Base-by-base conservation (phyloP, 2,888 invertebrate species). In the Platycnemis pennipes region DNA sequence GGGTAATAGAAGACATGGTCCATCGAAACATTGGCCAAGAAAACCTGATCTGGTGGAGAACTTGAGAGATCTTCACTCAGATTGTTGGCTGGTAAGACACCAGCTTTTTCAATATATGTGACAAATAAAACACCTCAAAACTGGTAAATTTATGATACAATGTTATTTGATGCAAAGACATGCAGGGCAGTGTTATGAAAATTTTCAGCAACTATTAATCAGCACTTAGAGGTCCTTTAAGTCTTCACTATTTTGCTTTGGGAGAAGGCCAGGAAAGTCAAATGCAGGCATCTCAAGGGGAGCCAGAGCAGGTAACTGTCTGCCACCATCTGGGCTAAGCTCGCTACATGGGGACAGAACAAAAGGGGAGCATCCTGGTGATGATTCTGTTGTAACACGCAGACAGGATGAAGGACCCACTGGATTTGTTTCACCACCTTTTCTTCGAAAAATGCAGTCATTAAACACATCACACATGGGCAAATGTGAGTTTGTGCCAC, bases 281-380 rank as follows among this genome's bases (percentile, higher is more conserved):
- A 97, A 97, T 94, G 96, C 96, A 42, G 97, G 97, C 96, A 97
- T 97, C 96, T 97, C 97, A n/a, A 98, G 96, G 13, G 97, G 97
- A 56, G 97, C 97, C 87, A 97, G 96, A 0, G 97, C 96, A 53
- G 97, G 97, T 94, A 97, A 95, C 26, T 96, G 96, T 56, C 95
- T 87, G 19, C 86, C 94, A 31, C 94, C 95, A 69, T 95, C 95
- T 8, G 95, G 95, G 94, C 95, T 95, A 22, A 95, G 94, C 91
- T 95, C 95, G 95, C 96, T 77, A 96, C 96, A 95, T 95, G 96
- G 95, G 95, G 95, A 94, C 96, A 96, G 95, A 95, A 96, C 94
- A 95, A 95, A 95, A 95, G 96, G 94, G 42, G 91, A 91, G 45
- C 91, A 96, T 95, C 95, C 96, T 95, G 94, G 95, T 94, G 94